Base-by-base conservation (phyloP, 2,888 invertebrate species). In the Polyploca ridens region DNA sequence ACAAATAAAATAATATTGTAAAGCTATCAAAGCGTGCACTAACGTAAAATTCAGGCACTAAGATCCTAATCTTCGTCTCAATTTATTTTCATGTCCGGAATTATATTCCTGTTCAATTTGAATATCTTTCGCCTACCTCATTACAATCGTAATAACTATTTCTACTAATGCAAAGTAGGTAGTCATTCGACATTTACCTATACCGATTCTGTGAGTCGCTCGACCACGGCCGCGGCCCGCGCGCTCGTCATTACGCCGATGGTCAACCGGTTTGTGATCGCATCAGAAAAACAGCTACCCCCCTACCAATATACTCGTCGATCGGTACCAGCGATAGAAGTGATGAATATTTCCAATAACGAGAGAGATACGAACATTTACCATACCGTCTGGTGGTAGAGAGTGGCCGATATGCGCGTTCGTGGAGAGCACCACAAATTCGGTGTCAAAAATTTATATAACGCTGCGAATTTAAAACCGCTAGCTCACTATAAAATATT, bases 241-340 rank as follows among this genome's bases (percentile, higher is more conserved):
- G 69, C 72, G 82, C 81, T 82, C 86, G 89, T 90, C 90, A 90
- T 88, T 89, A 89, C 87, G 81, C 81, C 85, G 90, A 89, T 85
- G 91, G 91, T 84, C 91, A 89, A 93, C 93, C 93, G 93, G 93
- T 93, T 92, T 90, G 83, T 88, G 93, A 92, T 91, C 88, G 82
- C 90, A 91, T 89, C 93, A 93, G 90, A 93, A 92, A 92, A 92
- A 93, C 91, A 90, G 86, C 91, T 88, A 85, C 87, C 86, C 76
- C 81, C 62, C 73, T 87, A 91, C 91, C 88, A 89, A 71, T 87
- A 77, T 16, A 80, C 72, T 58, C 65, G 19, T 10, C 46, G 19
- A 58, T 62, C 54, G 66, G 63, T 46, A 58, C 16, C 38, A 63
- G 14, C 59, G 66, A 65, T 69, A 63, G n/a, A 46, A n/a, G 6